Percentiles rank a stretch among this genome's conserved stretches.
Conservation (phyloP, 2,113 vertebrate species). For the Hippocampus comes region DNA sequence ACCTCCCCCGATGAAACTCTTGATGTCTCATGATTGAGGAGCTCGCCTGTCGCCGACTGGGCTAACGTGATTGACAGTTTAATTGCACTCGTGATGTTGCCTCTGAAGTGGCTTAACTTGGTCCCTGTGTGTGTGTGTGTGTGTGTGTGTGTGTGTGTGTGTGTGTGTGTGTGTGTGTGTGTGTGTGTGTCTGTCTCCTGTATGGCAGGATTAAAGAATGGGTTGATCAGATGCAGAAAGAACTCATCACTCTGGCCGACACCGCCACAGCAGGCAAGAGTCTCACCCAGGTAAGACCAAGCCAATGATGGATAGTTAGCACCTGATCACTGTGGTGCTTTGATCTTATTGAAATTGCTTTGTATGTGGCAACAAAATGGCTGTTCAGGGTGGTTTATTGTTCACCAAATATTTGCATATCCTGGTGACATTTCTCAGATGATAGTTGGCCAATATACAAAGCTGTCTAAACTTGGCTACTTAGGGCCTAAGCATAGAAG, state of each 20-base stretch:
- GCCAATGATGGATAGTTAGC: neutral
- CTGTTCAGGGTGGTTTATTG: no score
- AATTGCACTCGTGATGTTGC: conserved; percentile 34
- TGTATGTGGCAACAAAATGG: no score
- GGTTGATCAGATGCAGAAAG: conserved; percentile 96
- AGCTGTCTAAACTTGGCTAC: no score
- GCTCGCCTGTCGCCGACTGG: neutral
- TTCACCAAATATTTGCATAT: neutral
- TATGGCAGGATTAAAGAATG: conserved; percentile 88
- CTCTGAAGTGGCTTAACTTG: conserved; percentile 13
- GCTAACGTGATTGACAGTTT: conserved; percentile 41
- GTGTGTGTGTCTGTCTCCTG: conserved; percentile 30
- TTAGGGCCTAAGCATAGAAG: no score
- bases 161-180: conserved; percentile 14
- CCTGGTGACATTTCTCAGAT: no score
- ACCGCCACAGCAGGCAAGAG: conserved; percentile 84
- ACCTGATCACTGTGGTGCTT: neutral
- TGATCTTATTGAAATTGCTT: neutral
- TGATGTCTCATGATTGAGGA: conserved; percentile 6
- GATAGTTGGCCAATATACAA: no score
- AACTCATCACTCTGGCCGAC: conserved; percentile 85
- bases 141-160: conserved; percentile 10
- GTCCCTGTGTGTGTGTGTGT: conserved; percentile 13
- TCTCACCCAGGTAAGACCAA: conserved; percentile 75
- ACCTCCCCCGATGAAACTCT: conserved; percentile 30